These are phyloP conservation scores for Glossophaga mutica DNA, from an alignment of 2,797 vertebrate genomes.

Conservation along the genomic window DNA sequence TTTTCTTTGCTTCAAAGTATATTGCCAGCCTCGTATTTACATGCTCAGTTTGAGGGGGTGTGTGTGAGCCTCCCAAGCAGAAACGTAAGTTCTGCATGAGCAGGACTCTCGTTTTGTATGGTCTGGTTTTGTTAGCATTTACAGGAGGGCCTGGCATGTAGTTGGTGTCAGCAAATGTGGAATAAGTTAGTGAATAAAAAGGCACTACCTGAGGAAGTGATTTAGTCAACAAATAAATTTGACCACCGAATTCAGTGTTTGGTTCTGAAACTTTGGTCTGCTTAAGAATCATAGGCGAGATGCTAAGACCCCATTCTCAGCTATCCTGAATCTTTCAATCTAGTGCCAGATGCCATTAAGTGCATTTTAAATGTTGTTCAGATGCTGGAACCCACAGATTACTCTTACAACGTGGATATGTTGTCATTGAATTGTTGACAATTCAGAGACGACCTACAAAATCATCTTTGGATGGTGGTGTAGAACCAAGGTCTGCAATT, in stretches of 20 bases:
- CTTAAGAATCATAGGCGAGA: not conserved
- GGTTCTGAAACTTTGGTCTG: not conserved
- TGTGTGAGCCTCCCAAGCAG: not conserved
- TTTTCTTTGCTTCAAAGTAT: not conserved
- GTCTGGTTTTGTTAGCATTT: not conserved
- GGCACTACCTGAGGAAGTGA: not conserved
- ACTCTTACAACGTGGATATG: not conserved
- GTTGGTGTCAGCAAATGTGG: not conserved
- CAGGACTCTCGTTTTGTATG: not conserved
- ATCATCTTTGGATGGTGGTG: not conserved
- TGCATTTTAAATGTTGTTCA: not conserved
- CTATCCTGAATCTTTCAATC: not conserved
- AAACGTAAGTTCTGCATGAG: not conserved
- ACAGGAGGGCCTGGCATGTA: not conserved
- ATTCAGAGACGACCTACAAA: not conserved
- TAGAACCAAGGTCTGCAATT: not conserved
- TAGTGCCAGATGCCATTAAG: not conserved
- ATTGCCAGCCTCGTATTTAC: not conserved
- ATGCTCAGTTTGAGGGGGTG: not conserved
- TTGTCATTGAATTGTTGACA: not conserved
- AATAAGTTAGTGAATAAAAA: not conserved
- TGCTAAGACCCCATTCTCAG: not conserved
- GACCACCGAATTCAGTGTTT: not conserved
- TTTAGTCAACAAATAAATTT: not conserved
- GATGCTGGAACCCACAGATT: not conserved